phyloP scores from a whole-genome alignment of 2,797 vertebrate species.

The Rousettus madagascariensis region DNA sequence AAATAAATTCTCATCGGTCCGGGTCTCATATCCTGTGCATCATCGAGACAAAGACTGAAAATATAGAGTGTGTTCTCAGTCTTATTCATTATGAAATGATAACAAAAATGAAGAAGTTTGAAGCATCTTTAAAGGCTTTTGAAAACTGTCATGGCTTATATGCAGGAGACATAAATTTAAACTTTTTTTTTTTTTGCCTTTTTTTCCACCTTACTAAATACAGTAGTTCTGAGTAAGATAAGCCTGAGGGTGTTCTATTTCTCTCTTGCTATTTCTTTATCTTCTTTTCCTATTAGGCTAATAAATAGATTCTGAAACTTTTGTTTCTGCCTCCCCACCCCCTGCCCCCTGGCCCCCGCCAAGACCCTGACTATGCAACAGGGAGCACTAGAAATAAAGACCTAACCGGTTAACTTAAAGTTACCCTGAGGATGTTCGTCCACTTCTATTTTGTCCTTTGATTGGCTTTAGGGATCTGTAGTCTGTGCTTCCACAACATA shows the following conservation, averaged over 20 bases:
- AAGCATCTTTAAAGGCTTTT: slow-evolving; percentile 16
- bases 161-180: slow-evolving; percentile 41
- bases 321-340: not conserved
- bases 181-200: slow-evolving; percentile 5
- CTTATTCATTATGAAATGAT: not conserved
- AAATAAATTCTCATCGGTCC: not conserved
- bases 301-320: slow-evolving; percentile 69
- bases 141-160: not conserved
- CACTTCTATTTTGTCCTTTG: slow-evolving; percentile 42
- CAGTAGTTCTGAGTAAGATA: slow-evolving; percentile 21
- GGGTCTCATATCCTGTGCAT: not conserved
- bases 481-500: not conserved
- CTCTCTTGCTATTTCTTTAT: slow-evolving; percentile 40
- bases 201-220: slow-evolving; percentile 45
- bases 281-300: slow-evolving; percentile 60
- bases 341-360: not conserved
- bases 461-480: slow-evolving; percentile 47
- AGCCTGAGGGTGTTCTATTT: slow-evolving; percentile 42
- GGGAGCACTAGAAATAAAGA: not conserved
- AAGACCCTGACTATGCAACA: not conserved
- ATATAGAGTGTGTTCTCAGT: not conserved
- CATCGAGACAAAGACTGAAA: not conserved
- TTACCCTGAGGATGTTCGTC: slow-evolving; percentile 41
- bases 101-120: not conserved
- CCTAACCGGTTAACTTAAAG: not conserved